Base-by-base conservation (phyloP, 1,140 invertebrate species). In the Caenorhabditis brenneri region DNA sequence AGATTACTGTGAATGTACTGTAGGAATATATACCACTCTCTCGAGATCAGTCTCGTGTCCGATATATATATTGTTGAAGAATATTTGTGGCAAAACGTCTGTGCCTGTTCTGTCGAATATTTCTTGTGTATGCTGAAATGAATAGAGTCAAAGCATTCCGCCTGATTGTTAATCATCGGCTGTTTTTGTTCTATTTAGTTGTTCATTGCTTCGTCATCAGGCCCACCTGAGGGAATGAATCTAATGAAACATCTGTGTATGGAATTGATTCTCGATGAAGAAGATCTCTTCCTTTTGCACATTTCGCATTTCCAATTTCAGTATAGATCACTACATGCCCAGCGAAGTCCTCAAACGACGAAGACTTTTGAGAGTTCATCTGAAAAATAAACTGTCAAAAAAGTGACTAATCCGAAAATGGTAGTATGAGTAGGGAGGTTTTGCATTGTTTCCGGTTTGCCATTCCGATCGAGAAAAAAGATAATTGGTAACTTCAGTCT, bases 151-250 rank as follows among this genome's bases (percentile, higher is more conserved):
- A 36, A 4, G 65, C 12, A 74, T 42, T 46, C 9, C 29, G 58
- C 12, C 6, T 79, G 39, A 29, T 42, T 74, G 10, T 51, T 16
- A 51, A 74, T 39, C 31, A 74, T 39, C 10, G 19, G 24, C 10
- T 53, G n/a, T 22, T n/a, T 53, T 33, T 51, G 27, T 49, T 51
- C 46, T 80, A 51, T 53, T 53, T 24, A 33, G 39, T 48, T 15
- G 39, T 33, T 31, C n/a, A 24, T 24, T 80, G 36, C 22, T 74
- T 74, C 19, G 29, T 74, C 65, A 42, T 39, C 36, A n/a, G n/a
- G 97, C 90, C 93, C 94, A 88, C 94, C 96, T 88, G 94, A 95
- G 83, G 78, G 36, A 48, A 60, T 39, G 51, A 42, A 46, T 84
- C 65, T 22, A 84, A 29, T 10, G 46, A 55, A 60, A 80, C 42